Conservation (phyloP, 2,113 vertebrate genomes). For the Cricetomys ansorgei region DNA sequence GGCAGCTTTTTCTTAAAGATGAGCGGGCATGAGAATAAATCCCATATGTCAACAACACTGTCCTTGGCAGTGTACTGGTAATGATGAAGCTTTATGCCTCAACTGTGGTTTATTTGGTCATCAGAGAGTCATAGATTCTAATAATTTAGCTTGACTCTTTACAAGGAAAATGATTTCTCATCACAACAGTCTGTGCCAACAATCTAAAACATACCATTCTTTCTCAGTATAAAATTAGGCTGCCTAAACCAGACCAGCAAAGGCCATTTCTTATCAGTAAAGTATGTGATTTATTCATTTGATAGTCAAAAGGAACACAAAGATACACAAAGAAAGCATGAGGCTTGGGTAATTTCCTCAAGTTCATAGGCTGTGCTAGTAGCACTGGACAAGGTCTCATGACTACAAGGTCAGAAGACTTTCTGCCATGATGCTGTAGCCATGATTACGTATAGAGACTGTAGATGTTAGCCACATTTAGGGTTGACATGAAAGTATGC, state of each 20-base stretch:
- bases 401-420: neutral
- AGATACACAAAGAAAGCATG: slow-evolving; percentile 2
- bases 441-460: neutral
- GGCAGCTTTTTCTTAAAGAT: neutral
- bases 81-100: neutral
- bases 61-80: neutral
- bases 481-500: neutral
- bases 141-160: neutral
- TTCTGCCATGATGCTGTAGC: neutral
- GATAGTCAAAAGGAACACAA: neutral
- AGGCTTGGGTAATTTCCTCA: neutral
- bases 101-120: neutral
- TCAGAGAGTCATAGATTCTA: neutral
- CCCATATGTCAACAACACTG: neutral
- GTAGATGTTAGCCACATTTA: neutral
- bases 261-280: slow-evolving; percentile 2
- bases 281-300: neutral
- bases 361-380: neutral
- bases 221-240: neutral
- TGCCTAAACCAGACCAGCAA: neutral
- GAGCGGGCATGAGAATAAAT: neutral
- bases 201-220: neutral
- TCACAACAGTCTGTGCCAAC: neutral
- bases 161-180: slow-evolving; percentile 25
- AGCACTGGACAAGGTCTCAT: neutral